Percentiles rank a stretch among this genome's conserved stretches.
phyloP scores from a whole-genome alignment of 2,888 invertebrate genomes.

The Lasioglossum lativentre region DNA sequence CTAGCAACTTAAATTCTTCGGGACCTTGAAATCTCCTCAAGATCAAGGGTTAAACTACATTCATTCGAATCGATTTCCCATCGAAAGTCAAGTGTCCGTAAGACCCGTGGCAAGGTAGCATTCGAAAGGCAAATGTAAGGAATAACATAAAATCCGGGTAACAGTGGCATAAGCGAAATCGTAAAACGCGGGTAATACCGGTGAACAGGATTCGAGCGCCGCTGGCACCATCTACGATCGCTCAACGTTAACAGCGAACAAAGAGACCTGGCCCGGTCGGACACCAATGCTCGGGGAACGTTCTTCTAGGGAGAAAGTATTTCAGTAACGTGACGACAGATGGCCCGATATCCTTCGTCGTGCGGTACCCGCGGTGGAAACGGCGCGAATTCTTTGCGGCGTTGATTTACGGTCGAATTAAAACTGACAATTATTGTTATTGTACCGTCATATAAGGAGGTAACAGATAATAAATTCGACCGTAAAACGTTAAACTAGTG shows the following conservation, averaged over 20 bases:
- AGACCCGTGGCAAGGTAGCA: not conserved
- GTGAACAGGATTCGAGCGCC: conserved; percentile 28
- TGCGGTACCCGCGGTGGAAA: conserved; percentile 65
- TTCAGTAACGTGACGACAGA: conserved; percentile 77
- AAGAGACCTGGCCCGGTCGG: conserved; percentile 65
- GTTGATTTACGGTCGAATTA: conserved; percentile 83
- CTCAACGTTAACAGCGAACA: conserved; percentile 50
- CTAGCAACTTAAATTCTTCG: not conserved
- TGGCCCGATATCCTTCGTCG: conserved; percentile 72
- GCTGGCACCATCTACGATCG: conserved; percentile 75
- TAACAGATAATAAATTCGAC: conserved; percentile 84
- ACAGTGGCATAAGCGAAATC: conserved; percentile 32
- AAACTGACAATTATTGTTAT: conserved; percentile 85
- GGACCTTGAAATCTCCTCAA: not conserved
- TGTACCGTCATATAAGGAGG: conserved; percentile 84
- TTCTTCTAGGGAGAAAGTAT: conserved; percentile 59
- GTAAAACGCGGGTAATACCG: conserved; percentile 43
- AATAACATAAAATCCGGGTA: conserved; percentile 30
- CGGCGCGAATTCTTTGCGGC: conserved; percentile 74
- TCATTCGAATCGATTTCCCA: not conserved
- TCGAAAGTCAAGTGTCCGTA: not conserved
- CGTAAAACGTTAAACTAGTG: conserved; percentile 84
- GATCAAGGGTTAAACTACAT: not conserved
- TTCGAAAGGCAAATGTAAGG: conserved; percentile 8
- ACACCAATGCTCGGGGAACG: conserved; percentile 43